Evolutionary conservation across 1,140 invertebrate species (phyloP), one percentile per base, ranked within the genome.

Genomic region (Cryptotermes secundus): DNA sequence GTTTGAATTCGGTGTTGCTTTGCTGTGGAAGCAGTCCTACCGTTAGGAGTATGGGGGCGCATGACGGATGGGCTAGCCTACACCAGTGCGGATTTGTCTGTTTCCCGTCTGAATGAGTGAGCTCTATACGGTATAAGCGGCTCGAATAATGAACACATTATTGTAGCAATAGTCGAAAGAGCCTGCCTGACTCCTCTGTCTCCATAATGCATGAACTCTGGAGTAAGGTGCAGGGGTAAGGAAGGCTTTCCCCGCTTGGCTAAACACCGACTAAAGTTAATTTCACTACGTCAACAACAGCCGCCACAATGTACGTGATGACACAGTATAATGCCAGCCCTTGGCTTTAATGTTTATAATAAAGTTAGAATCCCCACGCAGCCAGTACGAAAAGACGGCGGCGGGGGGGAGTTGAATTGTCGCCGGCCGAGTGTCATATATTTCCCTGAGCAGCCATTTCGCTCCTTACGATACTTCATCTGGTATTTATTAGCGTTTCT

Each of bases 341-440:
- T 72, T 72, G 59, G 59, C 59, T 72, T 72, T 72, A 72, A 72
- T 72, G 59, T 31, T 72, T 72, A 72, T 72, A 72, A 72, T 72
- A 72, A 72, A 72, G 59, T 72, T 72, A 72, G 59, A 31, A 72
- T 72, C n/a, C 59, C n/a, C 59, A 72, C 26, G 26, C n/a, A 72
- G 59, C 59, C 26, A 72, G 59, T 31, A 72, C 3, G 26, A 31
- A 14, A 72, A n/a, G 59, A n/a, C 2, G n/a, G 9, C 45, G 45
- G 45, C 14, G 59, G 7, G 26, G n/a, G 59, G 31, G 31, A 72
- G 59, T 31, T 72, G 59, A 72, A 72, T 72, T 72, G n/a, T 72
- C 59, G 26, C 59, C 59, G 26, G 26, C 59, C 59, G n/a, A 4
- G 26, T 72, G 59, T 72, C 59, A 31, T 72, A 72, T 72, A 72